phyloP scores from a whole-genome alignment of 2,888 invertebrate species.

The Monochamus alternatus region DNA sequence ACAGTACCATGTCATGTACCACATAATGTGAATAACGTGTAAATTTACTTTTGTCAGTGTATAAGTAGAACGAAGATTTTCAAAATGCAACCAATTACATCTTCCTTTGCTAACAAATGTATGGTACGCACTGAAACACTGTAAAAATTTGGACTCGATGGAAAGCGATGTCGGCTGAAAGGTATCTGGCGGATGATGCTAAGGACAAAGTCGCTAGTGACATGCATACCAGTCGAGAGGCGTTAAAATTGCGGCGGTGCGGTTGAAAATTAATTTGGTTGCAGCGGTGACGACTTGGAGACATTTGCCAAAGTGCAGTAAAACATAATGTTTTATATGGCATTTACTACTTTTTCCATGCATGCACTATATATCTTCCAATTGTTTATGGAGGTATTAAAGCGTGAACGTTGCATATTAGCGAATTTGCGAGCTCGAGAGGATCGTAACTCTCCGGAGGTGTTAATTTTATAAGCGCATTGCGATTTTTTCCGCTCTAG shows the following conservation, averaged over 20 bases:
- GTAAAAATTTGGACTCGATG: too few species aligned
- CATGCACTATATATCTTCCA: constrained; percentile 20
- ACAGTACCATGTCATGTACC: too few species aligned
- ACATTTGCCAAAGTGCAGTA: constrained; percentile 48
- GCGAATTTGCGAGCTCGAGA: not conserved
- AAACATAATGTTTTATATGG: constrained; percentile 49
- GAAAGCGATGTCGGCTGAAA: too few species aligned
- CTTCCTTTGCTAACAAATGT: too few species aligned
- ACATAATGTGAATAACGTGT: too few species aligned
- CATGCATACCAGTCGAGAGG: not conserved
- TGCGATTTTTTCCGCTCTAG: too few species aligned
- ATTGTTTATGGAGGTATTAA: constrained; percentile 11
- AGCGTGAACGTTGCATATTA: not conserved
- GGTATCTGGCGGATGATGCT: not conserved
- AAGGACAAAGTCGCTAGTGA: not conserved
- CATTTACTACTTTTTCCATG: constrained; percentile 47
- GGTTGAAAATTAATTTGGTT: constrained; percentile 27
- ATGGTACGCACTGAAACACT: too few species aligned
- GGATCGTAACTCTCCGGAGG: not conserved
- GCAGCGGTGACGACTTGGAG: constrained; percentile 15
- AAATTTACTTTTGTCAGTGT: too few species aligned
- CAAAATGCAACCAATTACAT: too few species aligned
- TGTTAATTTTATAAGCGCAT: not conserved
- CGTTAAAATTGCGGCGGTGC: constrained; percentile 3
- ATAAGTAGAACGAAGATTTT: too few species aligned